Conservation (phyloP, 1,140 invertebrate species). For the Wiebesia pumilae region DNA sequence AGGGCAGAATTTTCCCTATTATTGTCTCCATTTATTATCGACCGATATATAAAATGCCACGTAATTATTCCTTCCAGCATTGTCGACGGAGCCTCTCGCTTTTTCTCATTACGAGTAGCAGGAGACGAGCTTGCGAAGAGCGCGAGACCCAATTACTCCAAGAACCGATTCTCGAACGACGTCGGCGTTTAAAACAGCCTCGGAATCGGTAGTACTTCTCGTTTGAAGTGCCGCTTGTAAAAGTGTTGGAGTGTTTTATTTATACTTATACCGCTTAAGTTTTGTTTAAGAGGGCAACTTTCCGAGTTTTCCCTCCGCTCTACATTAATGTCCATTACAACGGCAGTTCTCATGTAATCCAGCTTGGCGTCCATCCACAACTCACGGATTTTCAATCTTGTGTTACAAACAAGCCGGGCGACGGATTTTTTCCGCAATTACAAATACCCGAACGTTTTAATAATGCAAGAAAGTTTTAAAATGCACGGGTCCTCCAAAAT, state of each 20-base stretch:
- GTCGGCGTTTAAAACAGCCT: neutral
- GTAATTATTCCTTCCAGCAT: neutral
- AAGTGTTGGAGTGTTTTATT: neutral
- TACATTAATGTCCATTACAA: too few species aligned
- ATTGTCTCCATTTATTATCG: neutral
- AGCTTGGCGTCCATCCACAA: too few species aligned
- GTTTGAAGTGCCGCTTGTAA: neutral
- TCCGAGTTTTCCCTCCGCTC: neutral
- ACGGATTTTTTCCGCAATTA: too few species aligned
- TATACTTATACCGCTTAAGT: neutral
- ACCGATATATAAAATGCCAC: neutral
- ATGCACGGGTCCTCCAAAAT: too few species aligned
- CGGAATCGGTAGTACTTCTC: neutral
- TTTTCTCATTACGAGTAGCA: neutral
- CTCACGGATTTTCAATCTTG: too few species aligned
- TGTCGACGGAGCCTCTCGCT: neutral
- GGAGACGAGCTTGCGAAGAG: neutral
- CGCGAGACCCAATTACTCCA: neutral
- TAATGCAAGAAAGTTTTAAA: too few species aligned
- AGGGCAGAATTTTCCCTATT: neutral
- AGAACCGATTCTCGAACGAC: neutral
- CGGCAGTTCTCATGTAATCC: too few species aligned
- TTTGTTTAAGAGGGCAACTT: neutral
- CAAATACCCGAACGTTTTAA: too few species aligned
- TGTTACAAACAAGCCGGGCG: too few species aligned